phyloP scores from a whole-genome alignment of 1,140 invertebrate genomes.

The Euura saliciscinereae region DNA sequence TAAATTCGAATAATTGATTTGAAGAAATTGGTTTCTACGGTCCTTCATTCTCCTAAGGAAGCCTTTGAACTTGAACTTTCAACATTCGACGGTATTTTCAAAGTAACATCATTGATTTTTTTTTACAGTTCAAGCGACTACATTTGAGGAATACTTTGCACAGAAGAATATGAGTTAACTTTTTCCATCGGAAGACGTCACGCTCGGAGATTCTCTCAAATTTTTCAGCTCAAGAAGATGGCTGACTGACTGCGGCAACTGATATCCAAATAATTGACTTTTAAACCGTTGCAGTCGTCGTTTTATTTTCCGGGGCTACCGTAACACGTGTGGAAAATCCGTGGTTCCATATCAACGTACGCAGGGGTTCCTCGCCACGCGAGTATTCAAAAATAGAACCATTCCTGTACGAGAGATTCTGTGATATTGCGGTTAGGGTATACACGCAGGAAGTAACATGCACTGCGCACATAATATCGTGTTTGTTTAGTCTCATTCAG shows the following conservation, averaged over 20 bases:
- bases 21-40: no score
- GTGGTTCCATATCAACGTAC: background rate
- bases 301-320: background rate
- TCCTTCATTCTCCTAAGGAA: no score
- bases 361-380: background rate
- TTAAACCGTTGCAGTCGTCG: background rate
- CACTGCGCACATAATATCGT: background rate
- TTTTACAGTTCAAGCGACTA: no score
- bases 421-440: background rate
- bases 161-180: no score
- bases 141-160: no score
- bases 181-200: background rate
- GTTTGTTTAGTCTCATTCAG: conserved; percentile 5
- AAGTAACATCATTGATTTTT: no score
- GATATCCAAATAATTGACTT: background rate
- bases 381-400: background rate
- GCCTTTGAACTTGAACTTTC: no score
- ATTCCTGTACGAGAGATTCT: background rate
- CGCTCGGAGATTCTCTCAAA: background rate
- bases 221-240: no score
- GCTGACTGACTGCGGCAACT: no score
- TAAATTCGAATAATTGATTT: no score
- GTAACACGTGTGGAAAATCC: background rate
- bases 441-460: background rate
- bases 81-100: no score